These are phyloP conservation scores for Belonocnema kinseyi DNA, from an alignment of 1,140 invertebrate species.

Conservation along the genomic window DNA sequence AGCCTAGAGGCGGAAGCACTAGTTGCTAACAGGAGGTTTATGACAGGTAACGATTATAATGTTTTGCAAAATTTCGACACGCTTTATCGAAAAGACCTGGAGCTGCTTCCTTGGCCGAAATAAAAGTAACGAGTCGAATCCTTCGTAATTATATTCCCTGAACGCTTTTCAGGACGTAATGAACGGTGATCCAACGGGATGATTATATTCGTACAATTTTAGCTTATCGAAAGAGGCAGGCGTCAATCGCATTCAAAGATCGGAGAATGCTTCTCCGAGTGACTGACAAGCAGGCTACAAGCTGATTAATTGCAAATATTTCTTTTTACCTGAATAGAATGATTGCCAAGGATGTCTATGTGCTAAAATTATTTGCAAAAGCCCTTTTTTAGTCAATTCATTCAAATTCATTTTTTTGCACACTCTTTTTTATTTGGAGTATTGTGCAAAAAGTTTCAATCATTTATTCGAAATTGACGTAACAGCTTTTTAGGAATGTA, in stretches of 20 bases:
- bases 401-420: too few species aligned
- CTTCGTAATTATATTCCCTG: background rate
- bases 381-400: too few species aligned
- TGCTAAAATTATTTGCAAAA: too few species aligned
- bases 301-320: background rate
- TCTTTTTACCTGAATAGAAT: too few species aligned
- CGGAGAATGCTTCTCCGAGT: background rate
- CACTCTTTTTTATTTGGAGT: too few species aligned
- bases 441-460: too few species aligned
- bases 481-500: too few species aligned
- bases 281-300: background rate
- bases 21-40: background rate
- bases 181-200: background rate
- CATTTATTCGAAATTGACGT: too few species aligned
- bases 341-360: too few species aligned
- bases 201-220: background rate
- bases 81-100: background rate
- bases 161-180: background rate
- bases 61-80: background rate
- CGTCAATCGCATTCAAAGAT: conserved; percentile 7
- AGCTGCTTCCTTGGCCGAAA: background rate
- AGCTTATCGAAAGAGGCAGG: background rate
- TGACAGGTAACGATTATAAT: background rate
- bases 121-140: background rate
- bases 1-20: too few species aligned